These are phyloP conservation scores for Oxyteleia sp. DNA, from an alignment of 2,888 invertebrate species.

Conservation along the genomic window DNA sequence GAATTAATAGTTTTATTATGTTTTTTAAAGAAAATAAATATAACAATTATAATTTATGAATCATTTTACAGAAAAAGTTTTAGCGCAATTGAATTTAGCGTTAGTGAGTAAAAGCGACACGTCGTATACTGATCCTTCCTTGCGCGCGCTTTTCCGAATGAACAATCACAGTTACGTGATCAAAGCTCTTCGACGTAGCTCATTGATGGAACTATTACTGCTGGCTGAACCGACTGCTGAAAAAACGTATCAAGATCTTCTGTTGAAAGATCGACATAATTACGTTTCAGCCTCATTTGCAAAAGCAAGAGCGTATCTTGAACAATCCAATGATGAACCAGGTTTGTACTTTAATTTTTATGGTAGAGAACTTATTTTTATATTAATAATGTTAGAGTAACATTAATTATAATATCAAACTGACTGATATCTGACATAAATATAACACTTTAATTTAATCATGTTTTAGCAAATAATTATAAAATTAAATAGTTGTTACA, in stretches of 20 bases:
- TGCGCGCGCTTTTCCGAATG: conserved; percentile 96
- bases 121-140: conserved; percentile 93
- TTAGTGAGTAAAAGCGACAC: conserved; percentile 96
- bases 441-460: too few relatives aligned
- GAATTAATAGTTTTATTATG: too few relatives aligned
- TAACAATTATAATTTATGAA: conserved; percentile 16
- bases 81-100: conserved; percentile 96
- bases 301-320: conserved; percentile 83
- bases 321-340: conserved; percentile 84
- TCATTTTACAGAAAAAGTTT: conserved; percentile 91
- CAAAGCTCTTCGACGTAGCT: conserved; percentile 96
- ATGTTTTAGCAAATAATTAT: too few relatives aligned
- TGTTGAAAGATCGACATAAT: conserved; percentile 82
- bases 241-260: conserved; percentile 93
- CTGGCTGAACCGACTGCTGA: conserved; percentile 95
- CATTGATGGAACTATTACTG: conserved; percentile 93
- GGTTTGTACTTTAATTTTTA: conserved; percentile 76
- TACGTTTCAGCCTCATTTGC: conserved; percentile 84
- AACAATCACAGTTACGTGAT: conserved; percentile 98
- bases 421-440: too few relatives aligned
- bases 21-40: too few relatives aligned
- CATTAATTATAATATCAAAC: not conserved
- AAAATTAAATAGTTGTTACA: too few relatives aligned
- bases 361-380: not conserved
- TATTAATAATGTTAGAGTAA: not conserved